Evolutionary conservation across 2,888 invertebrate genomes (phyloP), one percentile per base, ranked within the genome.

Genomic region (Nomada hirtipes): DNA sequence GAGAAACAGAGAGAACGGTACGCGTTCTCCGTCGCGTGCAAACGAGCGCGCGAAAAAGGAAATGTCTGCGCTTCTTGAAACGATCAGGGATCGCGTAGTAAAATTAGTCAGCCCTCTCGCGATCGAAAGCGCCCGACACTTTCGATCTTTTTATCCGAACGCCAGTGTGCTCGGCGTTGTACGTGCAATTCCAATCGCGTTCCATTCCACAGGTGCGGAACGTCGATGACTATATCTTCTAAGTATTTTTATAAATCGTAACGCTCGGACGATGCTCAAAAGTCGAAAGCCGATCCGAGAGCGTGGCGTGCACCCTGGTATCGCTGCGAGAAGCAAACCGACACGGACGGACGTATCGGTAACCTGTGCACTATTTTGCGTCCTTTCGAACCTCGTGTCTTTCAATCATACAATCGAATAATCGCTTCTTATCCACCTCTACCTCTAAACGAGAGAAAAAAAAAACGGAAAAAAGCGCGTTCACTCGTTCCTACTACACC

Each of bases 331-430:
- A 44, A 57, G 63, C 68, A 10, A 42, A 26, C 55, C 63, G 69
- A 75, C 60, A 60, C 63, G 47, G 59, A 42, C 75, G 59, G 52
- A 64, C 26, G 50, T 36, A 74, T 69, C 79, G 84, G 65, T 77
- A n/a, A 23, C 15, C 55, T 18, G 42, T 10, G 70, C 79, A 70
- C 70, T 76, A 55, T 42, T 86, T 87, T 87, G 86, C 89, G 86
- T 88, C 89, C 90, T 83, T 36, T 36, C 79, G 81, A 86, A 88
- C 87, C 90, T 88, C 83, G 89, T 89, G 90, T 92, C 90, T 91
- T 91, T 91, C 89, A 89, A 90, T 88, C 85, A 86, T 85, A 88
- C 85, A 84, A 89, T 86, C 89, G 86, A 88, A 89, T 88, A 89
- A 91, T 90, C 85, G 90, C 89, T 89, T 72, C 70, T 50, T 52